Percentiles rank a stretch among this genome's conserved stretches.
Conservation (phyloP, 2,797 vertebrate species). For the Lacerta bilineata region DNA sequence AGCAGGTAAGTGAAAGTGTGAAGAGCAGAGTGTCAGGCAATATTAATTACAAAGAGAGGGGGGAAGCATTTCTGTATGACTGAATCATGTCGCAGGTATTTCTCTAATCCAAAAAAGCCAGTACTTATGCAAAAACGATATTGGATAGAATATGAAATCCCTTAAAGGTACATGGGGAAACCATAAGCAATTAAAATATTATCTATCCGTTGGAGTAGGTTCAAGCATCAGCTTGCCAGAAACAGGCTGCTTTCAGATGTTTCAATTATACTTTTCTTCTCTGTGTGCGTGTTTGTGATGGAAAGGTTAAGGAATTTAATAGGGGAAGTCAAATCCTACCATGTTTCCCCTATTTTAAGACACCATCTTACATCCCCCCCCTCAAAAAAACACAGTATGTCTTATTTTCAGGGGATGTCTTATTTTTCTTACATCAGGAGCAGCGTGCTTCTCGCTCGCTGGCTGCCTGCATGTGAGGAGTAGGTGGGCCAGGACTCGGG, state of each 20-base stretch:
- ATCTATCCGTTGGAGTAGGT: neutral
- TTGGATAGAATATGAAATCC: slow-evolving; percentile 1
- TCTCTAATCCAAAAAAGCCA: slow-evolving; percentile 53
- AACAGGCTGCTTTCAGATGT: neutral
- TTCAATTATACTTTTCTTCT: slow-evolving; percentile 7
- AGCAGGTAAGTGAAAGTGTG: slow-evolving; percentile 49
- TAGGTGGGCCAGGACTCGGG: too few relatives aligned
- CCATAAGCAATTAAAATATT: neutral
- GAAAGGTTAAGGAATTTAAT: neutral
- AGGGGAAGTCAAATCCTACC: neutral
- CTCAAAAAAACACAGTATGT: too few relatives aligned
- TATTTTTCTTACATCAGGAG: too few relatives aligned
- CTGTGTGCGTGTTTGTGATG: neutral
- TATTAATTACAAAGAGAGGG: slow-evolving; percentile 57
- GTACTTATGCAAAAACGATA: neutral
- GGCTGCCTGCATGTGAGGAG: too few relatives aligned
- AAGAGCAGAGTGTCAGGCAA: slow-evolving; percentile 52
- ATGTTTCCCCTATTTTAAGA: too few relatives aligned
- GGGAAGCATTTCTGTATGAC: slow-evolving; percentile 42
- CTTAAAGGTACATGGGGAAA: neutral
- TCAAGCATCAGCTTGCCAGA: slow-evolving; percentile 8
- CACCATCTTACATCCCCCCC: too few relatives aligned
- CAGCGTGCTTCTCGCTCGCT: too few relatives aligned
- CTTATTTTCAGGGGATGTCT: too few relatives aligned
- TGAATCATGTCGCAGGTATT: slow-evolving; percentile 54